Evolutionary conservation across 2,888 invertebrate species (phyloP).

Genomic region (Pandemis corylana): DNA sequence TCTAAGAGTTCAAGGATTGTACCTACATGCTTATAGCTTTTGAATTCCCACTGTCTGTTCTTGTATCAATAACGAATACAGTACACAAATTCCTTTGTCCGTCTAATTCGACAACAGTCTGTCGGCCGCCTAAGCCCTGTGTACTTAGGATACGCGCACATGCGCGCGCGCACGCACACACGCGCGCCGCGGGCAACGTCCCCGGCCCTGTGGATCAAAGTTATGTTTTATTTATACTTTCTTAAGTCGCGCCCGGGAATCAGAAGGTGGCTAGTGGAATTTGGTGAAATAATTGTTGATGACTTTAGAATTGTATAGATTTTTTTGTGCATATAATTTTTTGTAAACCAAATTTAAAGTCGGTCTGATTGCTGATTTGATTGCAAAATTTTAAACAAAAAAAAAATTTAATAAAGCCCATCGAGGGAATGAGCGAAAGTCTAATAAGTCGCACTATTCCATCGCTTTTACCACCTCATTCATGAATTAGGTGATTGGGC

Average conservation of each 20-base stretch:
- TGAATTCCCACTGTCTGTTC: no score
- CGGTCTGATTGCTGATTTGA: no score
- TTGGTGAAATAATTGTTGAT: conserved; percentile 21
- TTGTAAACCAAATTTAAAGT: no score
- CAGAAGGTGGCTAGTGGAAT: conserved; percentile 59
- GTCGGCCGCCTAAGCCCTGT: conserved; percentile 54
- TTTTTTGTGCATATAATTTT: no score
- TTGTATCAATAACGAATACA: not conserved
- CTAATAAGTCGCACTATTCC: no score
- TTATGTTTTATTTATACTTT: conserved; percentile 85
- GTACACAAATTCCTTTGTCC: conserved; percentile 40
- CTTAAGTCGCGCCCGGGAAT: conserved; percentile 65
- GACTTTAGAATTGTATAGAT: not conserved
- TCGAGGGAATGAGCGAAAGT: no score
- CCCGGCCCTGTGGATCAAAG: conserved; percentile 69
- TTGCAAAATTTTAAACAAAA: no score
- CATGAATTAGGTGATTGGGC: no score
- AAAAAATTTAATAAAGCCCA: no score
- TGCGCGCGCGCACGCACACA: conserved; percentile 51
- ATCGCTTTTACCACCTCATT: no score
- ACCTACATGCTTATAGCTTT: no score
- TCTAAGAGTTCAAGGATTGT: no score
- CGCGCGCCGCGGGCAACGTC: conserved; percentile 73
- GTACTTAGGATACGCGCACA: conserved; percentile 72
- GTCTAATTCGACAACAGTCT: conserved; percentile 52